Conservation (phyloP, 2,113 vertebrate species). For the Chitala chitala region DNA sequence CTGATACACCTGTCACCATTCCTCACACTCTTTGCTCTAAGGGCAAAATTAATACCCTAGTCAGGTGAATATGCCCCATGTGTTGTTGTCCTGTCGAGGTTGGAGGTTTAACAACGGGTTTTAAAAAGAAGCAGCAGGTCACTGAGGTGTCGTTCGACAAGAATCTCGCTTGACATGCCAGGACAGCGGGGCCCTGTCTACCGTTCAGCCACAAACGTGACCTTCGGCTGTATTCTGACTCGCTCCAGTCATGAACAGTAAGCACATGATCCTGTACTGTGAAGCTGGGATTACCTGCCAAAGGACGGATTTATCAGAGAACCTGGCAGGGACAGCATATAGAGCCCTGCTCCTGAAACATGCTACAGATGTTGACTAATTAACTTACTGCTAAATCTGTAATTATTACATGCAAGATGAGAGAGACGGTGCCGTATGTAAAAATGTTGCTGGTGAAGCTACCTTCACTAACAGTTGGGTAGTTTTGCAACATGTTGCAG, state of each 20-base stretch:
- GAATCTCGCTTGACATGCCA: neutral
- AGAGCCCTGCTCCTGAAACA: neutral
- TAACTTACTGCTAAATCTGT: neutral
- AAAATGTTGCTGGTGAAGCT: neutral
- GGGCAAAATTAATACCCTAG: neutral
- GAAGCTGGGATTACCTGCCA: neutral
- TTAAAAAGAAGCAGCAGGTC: neutral
- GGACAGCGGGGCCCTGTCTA: neutral
- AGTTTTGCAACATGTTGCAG: too few relatives aligned
- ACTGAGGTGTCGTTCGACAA: neutral
- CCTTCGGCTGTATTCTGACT: neutral
- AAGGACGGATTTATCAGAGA: neutral
- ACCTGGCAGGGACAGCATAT: neutral
- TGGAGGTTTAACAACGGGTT: neutral
- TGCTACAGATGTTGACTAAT: neutral
- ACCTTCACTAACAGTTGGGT: too few relatives aligned
- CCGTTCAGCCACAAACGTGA: neutral
- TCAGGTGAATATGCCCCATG: conserved; percentile 12
- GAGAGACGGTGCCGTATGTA: neutral
- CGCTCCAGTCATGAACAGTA: neutral
- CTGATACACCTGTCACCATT: conserved; percentile 9
- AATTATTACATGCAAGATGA: neutral
- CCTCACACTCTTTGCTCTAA: neutral
- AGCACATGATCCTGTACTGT: neutral
- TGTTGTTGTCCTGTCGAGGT: neutral